A percentile compares a stretch with the other conserved stretches of the same genome.
phyloP scores from a whole-genome alignment of 2,113 vertebrate genomes.

The Indicator maculatus region DNA sequence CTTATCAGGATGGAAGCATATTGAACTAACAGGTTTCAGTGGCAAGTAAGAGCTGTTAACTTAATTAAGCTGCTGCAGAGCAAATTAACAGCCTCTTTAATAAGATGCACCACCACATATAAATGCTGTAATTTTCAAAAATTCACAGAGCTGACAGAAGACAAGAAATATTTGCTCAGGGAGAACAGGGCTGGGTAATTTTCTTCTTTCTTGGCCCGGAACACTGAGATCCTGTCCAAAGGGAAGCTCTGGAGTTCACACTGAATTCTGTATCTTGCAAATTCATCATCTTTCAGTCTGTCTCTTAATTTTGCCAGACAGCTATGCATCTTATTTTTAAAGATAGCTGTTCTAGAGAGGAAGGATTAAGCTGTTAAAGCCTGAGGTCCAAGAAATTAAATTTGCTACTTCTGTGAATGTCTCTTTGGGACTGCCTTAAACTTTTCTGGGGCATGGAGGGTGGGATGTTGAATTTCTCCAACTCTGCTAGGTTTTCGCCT shows the following conservation, averaged over 20 bases:
- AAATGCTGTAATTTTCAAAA: neutral
- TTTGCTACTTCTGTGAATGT: conserved; percentile 37
- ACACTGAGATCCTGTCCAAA: neutral
- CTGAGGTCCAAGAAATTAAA: conserved; percentile 41
- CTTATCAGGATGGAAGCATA: neutral
- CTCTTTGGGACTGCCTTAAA: conserved; percentile 59
- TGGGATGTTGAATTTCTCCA: conserved; percentile 1
- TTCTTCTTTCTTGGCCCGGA: neutral
- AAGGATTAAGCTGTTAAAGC: conserved; percentile 45
- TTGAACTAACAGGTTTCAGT: neutral
- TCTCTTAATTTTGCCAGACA: conserved; percentile 22
- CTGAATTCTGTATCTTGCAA: conserved; percentile 3
- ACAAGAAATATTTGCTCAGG: neutral
- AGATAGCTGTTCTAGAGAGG: neutral
- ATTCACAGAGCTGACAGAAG: neutral
- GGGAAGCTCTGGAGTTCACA: neutral
- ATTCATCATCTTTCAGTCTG: neutral
- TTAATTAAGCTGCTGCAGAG: neutral
- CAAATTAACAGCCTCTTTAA: neutral
- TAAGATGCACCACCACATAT: neutral
- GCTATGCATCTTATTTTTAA: conserved; percentile 15
- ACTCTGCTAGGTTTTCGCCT: neutral
- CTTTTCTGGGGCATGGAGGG: neutral
- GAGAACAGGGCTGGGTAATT: neutral
- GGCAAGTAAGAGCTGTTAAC: neutral